Conservation (phyloP, 2,797 vertebrate species). For the Lates japonicus region DNA sequence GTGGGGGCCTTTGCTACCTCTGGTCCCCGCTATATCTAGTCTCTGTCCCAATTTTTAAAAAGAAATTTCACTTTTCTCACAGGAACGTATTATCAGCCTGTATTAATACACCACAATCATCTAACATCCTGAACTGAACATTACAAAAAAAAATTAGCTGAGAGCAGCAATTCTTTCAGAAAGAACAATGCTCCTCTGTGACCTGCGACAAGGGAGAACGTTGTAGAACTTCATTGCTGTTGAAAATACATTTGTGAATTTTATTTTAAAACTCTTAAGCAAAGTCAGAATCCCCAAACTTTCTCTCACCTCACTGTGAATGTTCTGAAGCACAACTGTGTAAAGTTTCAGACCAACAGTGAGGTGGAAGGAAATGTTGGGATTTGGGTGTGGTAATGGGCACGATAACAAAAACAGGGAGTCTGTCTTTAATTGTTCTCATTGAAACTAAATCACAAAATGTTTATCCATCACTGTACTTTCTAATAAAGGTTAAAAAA, state of each 20-base stretch:
- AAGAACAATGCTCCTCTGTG: not conserved
- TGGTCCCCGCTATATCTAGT: not conserved
- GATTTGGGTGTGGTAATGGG: slow-evolving; percentile 33
- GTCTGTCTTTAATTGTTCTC: not conserved
- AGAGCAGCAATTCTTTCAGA: not conserved
- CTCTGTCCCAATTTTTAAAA: not conserved
- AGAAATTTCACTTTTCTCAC: not conserved
- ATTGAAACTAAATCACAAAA: not conserved
- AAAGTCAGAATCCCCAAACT: not conserved
- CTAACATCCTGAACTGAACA: not conserved
- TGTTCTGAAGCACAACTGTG: not conserved
- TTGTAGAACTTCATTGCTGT: no score
- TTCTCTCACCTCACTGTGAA: not conserved
- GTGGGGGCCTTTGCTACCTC: not conserved
- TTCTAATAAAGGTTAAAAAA: not conserved
- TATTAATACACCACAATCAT: not conserved
- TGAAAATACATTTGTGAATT: no score
- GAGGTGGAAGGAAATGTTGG: not conserved
- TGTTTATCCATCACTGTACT: not conserved
- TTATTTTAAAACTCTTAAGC: no score
- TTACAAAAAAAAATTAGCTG: not conserved
- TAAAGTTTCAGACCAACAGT: not conserved
- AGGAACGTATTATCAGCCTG: not conserved
- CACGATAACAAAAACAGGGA: not conserved
- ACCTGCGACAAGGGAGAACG: no score